Evolutionary conservation across 2,797 vertebrate genomes (phyloP).

Genomic region (Potorous gilbertii): DNA sequence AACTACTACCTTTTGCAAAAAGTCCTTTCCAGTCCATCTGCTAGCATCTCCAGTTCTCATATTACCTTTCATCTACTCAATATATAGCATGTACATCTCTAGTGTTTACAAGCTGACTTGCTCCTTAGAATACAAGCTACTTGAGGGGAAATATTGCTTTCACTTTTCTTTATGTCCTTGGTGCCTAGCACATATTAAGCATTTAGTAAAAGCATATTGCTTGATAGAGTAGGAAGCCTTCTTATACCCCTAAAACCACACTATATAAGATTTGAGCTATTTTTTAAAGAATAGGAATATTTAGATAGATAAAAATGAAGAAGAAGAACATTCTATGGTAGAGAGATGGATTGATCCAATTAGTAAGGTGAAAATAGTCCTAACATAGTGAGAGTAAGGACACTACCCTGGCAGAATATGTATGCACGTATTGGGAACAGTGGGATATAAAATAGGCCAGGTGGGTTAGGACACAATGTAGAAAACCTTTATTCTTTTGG

Average conservation of each 20-base stretch:
- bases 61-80: background rate
- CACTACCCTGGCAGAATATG: background rate
- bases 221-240: background rate
- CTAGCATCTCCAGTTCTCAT: background rate
- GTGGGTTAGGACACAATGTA: background rate
- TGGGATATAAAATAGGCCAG: background rate
- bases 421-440: background rate
- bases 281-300: background rate
- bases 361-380: background rate
- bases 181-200: background rate
- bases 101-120: background rate
- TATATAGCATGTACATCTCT: background rate
- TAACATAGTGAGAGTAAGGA: background rate
- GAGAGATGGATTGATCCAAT: background rate
- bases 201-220: background rate
- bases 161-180: background rate
- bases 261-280: background rate
- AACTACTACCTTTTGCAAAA: background rate
- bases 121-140: background rate
- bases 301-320: background rate
- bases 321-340: background rate
- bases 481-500: background rate
- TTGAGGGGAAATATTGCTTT: background rate
- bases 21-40: background rate
- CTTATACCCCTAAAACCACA: background rate